Evolutionary conservation across 2,888 invertebrate species (phyloP).

Genomic region (Clitarchus hookeri): DNA sequence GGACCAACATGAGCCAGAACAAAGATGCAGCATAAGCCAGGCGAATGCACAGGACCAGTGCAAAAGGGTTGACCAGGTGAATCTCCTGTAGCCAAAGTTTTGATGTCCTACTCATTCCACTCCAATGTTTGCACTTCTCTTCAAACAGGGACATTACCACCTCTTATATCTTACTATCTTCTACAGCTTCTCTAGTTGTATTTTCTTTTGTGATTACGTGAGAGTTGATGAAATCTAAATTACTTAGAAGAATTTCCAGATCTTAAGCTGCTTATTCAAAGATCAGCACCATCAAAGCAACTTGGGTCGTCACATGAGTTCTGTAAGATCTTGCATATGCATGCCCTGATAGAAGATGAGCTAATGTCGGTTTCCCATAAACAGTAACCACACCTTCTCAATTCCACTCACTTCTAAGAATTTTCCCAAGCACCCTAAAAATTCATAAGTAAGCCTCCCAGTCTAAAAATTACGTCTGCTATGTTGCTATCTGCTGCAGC

Average conservation of each 20-base stretch:
- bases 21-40: too few species aligned
- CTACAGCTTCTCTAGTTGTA: neutral
- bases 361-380: conserved; percentile 9
- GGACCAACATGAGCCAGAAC: too few species aligned
- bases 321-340: neutral
- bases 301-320: neutral
- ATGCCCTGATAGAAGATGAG: conserved; percentile 6
- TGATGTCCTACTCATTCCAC: neutral
- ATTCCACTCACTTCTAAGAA: neutral
- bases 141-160: neutral
- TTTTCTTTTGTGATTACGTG: neutral
- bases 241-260: neutral
- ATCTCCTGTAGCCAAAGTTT: conserved; percentile 10
- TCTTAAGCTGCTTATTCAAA: neutral
- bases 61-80: neutral
- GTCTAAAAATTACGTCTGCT: neutral
- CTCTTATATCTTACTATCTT: neutral
- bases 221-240: neutral
- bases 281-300: neutral
- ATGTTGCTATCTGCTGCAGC: neutral
- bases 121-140: neutral
- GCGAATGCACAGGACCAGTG: too few species aligned
- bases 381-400: neutral
- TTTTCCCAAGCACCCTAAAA: neutral
- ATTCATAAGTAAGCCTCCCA: neutral